Percentiles rank a stretch among this genome's conserved stretches.
phyloP scores from a whole-genome alignment of 2,113 vertebrate species.

The Scolopax mira region DNA sequence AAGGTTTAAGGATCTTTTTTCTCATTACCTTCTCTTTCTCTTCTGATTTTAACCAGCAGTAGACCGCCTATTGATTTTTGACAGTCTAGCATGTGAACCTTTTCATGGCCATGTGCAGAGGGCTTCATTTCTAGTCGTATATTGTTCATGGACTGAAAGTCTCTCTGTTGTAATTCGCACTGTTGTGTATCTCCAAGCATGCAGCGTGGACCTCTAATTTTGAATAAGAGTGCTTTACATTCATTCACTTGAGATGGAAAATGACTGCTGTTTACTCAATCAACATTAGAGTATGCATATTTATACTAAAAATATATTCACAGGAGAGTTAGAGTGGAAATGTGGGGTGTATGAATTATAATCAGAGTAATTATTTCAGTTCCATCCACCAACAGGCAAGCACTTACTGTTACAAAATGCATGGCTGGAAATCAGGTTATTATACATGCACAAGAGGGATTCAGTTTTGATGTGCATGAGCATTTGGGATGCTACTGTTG shows the following conservation, averaged over 20 bases:
- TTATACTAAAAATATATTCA: neutral
- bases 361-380: neutral
- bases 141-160: neutral
- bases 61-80: neutral
- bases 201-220: neutral
- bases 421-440: neutral
- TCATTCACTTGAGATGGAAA: neutral
- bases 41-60: neutral
- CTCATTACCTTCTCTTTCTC: neutral
- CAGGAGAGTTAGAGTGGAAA: neutral
- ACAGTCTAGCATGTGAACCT: neutral
- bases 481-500: neutral
- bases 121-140: neutral
- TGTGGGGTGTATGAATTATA: neutral
- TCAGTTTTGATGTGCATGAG: neutral
- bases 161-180: neutral
- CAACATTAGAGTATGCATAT: neutral
- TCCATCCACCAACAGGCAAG: neutral
- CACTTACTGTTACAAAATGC: neutral
- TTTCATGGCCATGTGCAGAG: neutral
- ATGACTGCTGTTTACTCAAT: neutral
- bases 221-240: neutral
- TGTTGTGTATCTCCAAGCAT: neutral
- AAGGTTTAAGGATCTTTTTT: neutral
- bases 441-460: neutral